Evolutionary conservation across 2,113 vertebrate genomes (phyloP), one percentile per base, ranked within the genome.

Genomic region (Zosterops hypoxanthus): DNA sequence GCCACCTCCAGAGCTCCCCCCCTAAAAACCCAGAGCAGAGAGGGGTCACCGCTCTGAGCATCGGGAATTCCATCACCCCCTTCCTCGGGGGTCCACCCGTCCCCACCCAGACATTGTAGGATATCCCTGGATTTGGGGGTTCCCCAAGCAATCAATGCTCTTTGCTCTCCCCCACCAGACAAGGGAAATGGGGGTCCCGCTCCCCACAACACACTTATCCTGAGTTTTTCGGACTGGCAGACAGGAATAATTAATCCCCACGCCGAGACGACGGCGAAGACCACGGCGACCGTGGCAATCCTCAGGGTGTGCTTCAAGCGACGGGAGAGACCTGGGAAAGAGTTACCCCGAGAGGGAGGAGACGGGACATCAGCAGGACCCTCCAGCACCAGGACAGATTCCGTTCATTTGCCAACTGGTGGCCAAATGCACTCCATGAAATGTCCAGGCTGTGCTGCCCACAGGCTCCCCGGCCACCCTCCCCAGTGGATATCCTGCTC

Each of bases 1-100:
- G 96, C 95, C 95, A 97, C 42, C 93, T 42, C 96, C 96, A 96
- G 57, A 96, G 94, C 42, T 97, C 95, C 6, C 96, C 95, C 10
- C 96, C 95, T 97, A 34, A 8, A 8, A 44, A 8, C 11, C 41
- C 83, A 92, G 46, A 83, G 90, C 79, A 49, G 55, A 1, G 4
- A 0, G 13, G 25, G 29, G 68, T 80, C 75, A 76, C 14, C 1
- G 6, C 34, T 3, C 34, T 5, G 59, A 17, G 25, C 49, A 9
- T 6, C 0, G 0, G 1, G 18, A 9, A 4, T 4, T 41, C 87
- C n/a, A 11, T 25, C 24, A 14, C 3, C 57, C 53, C 34, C 53
- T 29, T 22, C 56, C 70, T 18, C 47, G 0, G 55, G 56, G 4
- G 26, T 33, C 25, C 33, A 52, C 47, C 25, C 0, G 0, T n/a